Percentiles rank a stretch among this genome's conserved stretches.
Evolutionary conservation across 2,113 vertebrate genomes (phyloP).

Genomic region (Smithornis capensis): DNA sequence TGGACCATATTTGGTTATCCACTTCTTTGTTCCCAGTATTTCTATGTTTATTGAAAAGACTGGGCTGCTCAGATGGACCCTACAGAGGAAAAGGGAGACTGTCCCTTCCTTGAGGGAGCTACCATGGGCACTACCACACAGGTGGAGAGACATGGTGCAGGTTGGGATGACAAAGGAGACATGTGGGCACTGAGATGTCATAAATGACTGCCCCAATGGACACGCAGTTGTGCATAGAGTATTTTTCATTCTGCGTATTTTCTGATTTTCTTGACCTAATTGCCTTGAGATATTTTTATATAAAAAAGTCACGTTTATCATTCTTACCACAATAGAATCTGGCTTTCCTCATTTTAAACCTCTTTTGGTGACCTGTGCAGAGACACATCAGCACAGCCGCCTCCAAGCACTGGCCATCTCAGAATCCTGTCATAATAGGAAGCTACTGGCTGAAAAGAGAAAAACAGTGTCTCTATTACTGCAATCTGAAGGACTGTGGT

Average conservation of each 20-base stretch:
- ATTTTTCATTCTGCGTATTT: not conserved
- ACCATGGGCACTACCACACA: fast-evolving
- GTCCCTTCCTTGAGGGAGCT: not conserved
- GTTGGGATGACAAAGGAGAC: fast-evolving
- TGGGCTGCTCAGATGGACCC: not conserved
- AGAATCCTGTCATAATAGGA: not conserved
- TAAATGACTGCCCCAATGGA: fast-evolving
- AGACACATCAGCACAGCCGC: not conserved
- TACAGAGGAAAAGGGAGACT: not conserved
- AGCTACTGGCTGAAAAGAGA: not conserved
- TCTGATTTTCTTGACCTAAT: not conserved
- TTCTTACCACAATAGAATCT: not conserved
- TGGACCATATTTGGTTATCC: not conserved
- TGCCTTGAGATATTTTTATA: not conserved
- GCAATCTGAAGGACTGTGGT: not conserved
- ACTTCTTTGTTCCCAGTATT: not conserved
- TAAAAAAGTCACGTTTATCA: not conserved
- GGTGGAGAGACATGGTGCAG: fast-evolving
- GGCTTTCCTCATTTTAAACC: not conserved
- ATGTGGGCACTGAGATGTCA: fast-evolving
- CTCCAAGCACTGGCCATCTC: not conserved
- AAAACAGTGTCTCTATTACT: not conserved
- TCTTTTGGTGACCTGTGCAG: not conserved
- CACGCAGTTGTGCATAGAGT: fast-evolving
- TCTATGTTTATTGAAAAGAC: not conserved